A percentile compares a stretch with the other conserved stretches of the same genome.
Conservation (phyloP, 2,113 vertebrate species). For the Ancistrus triradiatus region DNA sequence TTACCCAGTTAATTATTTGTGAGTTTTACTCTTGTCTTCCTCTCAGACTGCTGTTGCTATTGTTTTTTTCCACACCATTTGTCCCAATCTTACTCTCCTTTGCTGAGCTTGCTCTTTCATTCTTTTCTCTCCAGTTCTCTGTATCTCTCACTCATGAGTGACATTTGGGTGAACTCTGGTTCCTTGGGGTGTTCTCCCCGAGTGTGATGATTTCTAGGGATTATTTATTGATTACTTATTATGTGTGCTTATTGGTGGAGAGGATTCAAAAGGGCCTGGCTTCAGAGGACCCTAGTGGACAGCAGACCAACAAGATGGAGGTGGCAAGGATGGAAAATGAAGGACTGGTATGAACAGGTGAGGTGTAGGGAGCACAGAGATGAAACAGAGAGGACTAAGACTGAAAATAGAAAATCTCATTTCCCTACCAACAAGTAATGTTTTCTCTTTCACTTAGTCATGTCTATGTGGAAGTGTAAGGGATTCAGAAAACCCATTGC, state of each 20-base stretch:
- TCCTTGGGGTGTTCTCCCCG: constrained; percentile 59
- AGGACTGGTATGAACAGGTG: too few species aligned
- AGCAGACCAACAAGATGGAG: too few species aligned
- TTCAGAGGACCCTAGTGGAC: constrained; percentile 43
- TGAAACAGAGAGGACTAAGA: background rate
- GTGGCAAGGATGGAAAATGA: too few species aligned
- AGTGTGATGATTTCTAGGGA: constrained; percentile 63
- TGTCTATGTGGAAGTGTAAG: constrained; percentile 2
- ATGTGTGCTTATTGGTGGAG: constrained; percentile 43
- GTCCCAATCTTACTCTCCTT: constrained; percentile 68
- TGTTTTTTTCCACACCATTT: constrained; percentile 72
- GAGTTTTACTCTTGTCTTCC: constrained; percentile 73
- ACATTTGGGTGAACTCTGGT: constrained; percentile 62
- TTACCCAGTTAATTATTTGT: constrained; percentile 79
- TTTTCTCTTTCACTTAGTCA: background rate
- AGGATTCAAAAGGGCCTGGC: constrained; percentile 56
- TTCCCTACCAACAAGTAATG: background rate
- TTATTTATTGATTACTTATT: constrained; percentile 65
- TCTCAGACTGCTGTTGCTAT: constrained; percentile 68
- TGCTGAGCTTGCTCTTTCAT: constrained; percentile 49
- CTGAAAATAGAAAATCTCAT: background rate
- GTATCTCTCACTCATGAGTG: constrained; percentile 50
- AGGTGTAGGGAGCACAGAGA: too few species aligned
- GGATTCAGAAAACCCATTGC: constrained; percentile 3
- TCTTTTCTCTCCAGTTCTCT: constrained; percentile 33